Base-by-base conservation (phyloP, 2,113 vertebrate species). In the Myiozetetes cayanensis region DNA sequence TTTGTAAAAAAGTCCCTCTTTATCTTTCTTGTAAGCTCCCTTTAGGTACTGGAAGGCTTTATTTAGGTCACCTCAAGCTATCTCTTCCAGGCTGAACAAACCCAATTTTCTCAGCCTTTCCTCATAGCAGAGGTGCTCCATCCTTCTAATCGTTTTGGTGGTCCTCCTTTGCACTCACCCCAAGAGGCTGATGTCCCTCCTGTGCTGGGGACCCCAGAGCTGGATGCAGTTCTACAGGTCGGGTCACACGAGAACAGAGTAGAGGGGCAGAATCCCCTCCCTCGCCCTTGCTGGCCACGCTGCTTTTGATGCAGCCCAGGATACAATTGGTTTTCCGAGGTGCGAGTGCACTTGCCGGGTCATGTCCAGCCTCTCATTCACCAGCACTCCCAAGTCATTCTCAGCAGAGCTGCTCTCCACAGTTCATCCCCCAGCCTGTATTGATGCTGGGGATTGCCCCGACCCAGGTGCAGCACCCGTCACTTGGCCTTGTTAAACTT, bases 211-310 rank as follows among this genome's bases (percentile, higher is more conserved):
- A 7, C 22, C n/a, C 22, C 52, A 59, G 11, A 59, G 33, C 52
- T 59, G 52, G 22, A 37, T 37, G 61, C 37, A 81, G 25, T 13
- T 7, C 43, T 33, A 5, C 25, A 73, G 10, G 14, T 16, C 12
- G 22, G 10, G 5, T 50, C 31, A 33, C 44, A 66, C 0, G 21
- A 72, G 35, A 56, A 35, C 2, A 3, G 35, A 5, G 27, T 4
- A 89, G 53, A 75, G 33, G 4, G 1, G 4, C 5, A 71, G 16
- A 61, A 61, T 18, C 24, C 22, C 39, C 33, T 67, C 20, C 41
- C 24, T 53, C 1, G 0, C n/a, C 53, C 37, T 37, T 74, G 13
- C 46, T 68, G 37, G 0, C 33, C 46, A 44, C 1, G 0, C 14
- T 46, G 30, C 53, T 82, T 18, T 53, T 30, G 30, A 47, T 68